phyloP scores from a whole-genome alignment of 30 jellyfish, hydroid and myxozoan genomes.

The Catostylus mosaicus region DNA sequence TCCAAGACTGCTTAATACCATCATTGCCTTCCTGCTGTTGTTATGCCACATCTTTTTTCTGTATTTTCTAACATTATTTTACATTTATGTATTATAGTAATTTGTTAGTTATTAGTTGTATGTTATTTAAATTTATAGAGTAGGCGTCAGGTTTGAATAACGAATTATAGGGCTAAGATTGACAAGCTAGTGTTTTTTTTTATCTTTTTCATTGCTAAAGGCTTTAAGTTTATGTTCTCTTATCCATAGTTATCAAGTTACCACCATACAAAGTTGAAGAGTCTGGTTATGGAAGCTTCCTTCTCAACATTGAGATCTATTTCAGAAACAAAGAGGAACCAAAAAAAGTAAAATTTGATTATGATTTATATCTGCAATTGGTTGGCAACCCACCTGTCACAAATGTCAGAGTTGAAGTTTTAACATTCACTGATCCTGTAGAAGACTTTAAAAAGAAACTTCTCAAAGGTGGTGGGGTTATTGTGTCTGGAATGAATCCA shows the following conservation, averaged over 20 bases:
- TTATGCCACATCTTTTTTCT: too few relatives aligned
- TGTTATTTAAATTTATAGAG: too few relatives aligned
- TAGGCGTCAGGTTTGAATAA: too few relatives aligned
- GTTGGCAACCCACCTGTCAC: constrained; percentile 98
- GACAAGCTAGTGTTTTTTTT: too few relatives aligned
- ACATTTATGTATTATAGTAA: too few relatives aligned
- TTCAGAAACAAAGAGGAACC: constrained; percentile 97
- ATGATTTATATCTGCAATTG: constrained; percentile 83
- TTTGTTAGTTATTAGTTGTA: too few relatives aligned
- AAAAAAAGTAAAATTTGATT: constrained; percentile 84
- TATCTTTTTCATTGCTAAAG: neutral
- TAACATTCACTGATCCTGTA: constrained; percentile 86
- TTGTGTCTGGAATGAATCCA: constrained; percentile 60
- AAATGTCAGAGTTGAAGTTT: constrained; percentile 88
- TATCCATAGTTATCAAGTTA: constrained; percentile 81
- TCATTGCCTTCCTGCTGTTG: too few relatives aligned
- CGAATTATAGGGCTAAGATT: too few relatives aligned
- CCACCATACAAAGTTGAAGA: constrained; percentile 99
- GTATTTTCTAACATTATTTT: too few relatives aligned
- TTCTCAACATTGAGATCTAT: constrained; percentile 82
- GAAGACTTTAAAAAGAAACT: constrained; percentile 91
- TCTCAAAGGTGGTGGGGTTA: constrained; percentile 93
- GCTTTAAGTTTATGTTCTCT: neutral
- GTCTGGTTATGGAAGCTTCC: constrained; percentile 96
- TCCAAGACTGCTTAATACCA: too few relatives aligned